A percentile compares a stretch with the other conserved stretches of the same genome.
phyloP scores from a whole-genome alignment of 2,113 vertebrate genomes.

The Silurus meridionalis region DNA sequence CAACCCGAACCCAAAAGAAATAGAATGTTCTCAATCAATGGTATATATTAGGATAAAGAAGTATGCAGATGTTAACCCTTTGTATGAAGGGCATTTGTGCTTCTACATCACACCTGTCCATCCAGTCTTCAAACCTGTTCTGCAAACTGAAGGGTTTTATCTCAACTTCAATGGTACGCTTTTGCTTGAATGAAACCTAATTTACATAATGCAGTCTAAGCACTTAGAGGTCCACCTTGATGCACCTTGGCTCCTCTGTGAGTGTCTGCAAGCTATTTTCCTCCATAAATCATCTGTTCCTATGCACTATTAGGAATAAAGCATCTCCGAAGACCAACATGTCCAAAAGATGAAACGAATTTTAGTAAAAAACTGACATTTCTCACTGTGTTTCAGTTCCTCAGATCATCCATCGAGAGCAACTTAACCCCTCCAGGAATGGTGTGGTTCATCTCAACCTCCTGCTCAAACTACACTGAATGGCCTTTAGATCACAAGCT shows the following conservation, averaged over 20 bases:
- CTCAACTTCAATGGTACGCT: not conserved
- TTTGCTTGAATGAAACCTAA: not conserved
- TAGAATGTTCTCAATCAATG: not conserved
- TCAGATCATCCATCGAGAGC: not conserved
- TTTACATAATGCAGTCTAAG: not conserved
- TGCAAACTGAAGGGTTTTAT: not conserved
- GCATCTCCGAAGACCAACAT: not conserved
- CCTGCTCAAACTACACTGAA: not conserved
- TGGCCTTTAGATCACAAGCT: not conserved
- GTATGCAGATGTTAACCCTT: not conserved
- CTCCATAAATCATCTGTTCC: not conserved
- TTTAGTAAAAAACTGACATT: not conserved
- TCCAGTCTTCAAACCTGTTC: not conserved
- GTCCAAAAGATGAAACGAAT: not conserved
- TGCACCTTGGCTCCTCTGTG: not conserved
- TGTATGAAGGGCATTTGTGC: not conserved
- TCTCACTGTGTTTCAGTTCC: not conserved
- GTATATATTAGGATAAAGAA: not conserved
- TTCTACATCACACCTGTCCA: not conserved
- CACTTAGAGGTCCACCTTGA: not conserved
- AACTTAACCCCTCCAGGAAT: not conserved
- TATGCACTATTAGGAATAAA: not conserved
- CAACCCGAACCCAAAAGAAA: not conserved
- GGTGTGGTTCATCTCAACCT: not conserved
- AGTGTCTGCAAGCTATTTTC: not conserved